Evolutionary conservation across 23 tunicate genomes (phyloP).

Genomic region (Trididemnum clinides): DNA sequence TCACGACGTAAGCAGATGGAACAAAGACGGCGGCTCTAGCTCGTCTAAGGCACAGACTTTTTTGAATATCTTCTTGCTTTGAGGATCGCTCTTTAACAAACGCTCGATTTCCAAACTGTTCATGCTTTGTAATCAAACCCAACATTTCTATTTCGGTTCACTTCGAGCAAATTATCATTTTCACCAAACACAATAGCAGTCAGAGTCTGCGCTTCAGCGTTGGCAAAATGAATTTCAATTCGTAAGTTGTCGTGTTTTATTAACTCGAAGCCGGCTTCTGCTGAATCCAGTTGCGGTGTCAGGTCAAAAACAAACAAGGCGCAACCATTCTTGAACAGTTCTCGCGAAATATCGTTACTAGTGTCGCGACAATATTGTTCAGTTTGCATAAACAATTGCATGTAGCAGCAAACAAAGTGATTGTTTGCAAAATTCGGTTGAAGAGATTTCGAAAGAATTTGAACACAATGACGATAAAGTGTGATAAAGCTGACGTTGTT

Average conservation of each 20-base stretch:
- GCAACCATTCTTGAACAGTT: not conserved
- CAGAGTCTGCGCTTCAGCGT: not conserved
- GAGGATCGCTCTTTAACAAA: too few relatives aligned
- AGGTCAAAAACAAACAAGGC: too few relatives aligned
- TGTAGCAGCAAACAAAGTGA: conserved; percentile 7
- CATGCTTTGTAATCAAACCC: not conserved
- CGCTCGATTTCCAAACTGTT: not conserved
- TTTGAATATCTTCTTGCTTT: too few relatives aligned
- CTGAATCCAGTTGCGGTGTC: too few relatives aligned
- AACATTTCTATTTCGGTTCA: too few relatives aligned
- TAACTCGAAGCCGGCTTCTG: not conserved
- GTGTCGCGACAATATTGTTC: not conserved
- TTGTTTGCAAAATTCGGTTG: too few relatives aligned
- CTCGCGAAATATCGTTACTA: conserved; percentile 14
- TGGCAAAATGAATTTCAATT: not conserved
- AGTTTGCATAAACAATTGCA: conserved; percentile 3
- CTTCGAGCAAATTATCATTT: not conserved
- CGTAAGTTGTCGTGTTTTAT: not conserved
- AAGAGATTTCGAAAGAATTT: too few relatives aligned
- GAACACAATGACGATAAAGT: too few relatives aligned
- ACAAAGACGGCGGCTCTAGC: too few relatives aligned
- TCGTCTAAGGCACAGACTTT: too few relatives aligned
- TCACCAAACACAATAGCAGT: not conserved
- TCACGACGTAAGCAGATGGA: too few relatives aligned
- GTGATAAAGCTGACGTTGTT: conserved; percentile 16